Base-by-base conservation (phyloP, 2,888 invertebrate genomes). In the Cheilosia soror region DNA sequence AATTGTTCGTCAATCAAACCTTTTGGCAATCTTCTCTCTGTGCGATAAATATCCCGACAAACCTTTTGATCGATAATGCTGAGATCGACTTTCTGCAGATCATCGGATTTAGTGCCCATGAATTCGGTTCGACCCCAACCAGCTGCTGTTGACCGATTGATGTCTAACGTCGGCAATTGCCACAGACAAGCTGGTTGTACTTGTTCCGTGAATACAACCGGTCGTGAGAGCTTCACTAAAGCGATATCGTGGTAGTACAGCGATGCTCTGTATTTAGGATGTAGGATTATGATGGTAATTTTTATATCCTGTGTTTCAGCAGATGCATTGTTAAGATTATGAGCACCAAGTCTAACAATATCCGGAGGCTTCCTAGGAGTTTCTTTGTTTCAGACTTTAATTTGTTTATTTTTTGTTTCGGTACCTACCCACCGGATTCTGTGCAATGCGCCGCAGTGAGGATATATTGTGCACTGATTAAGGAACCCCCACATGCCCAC, bases 211-310 rank as follows among this genome's bases (percentile, higher is more conserved):
- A 93, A 88, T 6, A 82, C 79, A 2, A 88, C 91, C 5, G 85
- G 82, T n/a, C 87, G 88, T 6, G 88, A 88, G 1, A 95, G 90
- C 86, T 93, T 91, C 0, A 95, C 83, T 4, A 95, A 89, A 3
- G 94, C 95, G 84, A 95, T 94, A 82, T 95, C 95, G 77, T 94
- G 92, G 88, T 95, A 94, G 88, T 93, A 93, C 9, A 91, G 89
- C 0, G 93, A 92, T 5, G 92, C 91, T 11, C 90, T 91, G 89
- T 94, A 94, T 51, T 92, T 90, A 2, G 94, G 94, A 90, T 94
- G 94, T 15, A 91, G 86, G 15, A 93, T 92, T 9, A 93, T 92
- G 42, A 92, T 88, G 0, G 89, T 88, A 4, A 94, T 92, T 69
- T 89, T 89, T 55, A 93, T 92, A 83, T 94, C 93, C 77, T 90